A percentile compares a stretch with the other conserved stretches of the same genome.
These are phyloP conservation scores for Megamerina dolium DNA, from an alignment of 2,888 invertebrate species.

Conservation along the genomic window DNA sequence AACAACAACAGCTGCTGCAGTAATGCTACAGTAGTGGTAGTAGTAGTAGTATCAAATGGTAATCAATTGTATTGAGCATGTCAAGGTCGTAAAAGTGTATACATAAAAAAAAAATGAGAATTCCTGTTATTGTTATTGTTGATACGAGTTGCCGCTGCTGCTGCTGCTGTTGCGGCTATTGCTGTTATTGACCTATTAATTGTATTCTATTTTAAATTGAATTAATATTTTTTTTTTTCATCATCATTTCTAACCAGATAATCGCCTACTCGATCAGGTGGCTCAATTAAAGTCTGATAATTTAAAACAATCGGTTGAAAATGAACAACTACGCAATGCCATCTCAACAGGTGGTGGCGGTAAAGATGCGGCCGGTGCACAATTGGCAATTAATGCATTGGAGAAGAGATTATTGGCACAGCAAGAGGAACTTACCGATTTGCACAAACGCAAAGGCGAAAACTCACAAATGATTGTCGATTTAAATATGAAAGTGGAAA, in stretches of 20 bases:
- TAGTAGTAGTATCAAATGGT: too few species aligned
- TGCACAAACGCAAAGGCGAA: conserved; percentile 85
- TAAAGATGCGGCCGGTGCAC: conserved; percentile 50
- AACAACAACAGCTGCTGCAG: not conserved
- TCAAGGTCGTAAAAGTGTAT: not conserved
- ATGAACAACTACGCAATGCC: conserved; percentile 70
- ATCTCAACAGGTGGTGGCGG: conserved; percentile 48
- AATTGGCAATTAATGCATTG: conserved; percentile 59
- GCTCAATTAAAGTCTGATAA: conserved; percentile 77
- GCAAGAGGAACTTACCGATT: conserved; percentile 87
- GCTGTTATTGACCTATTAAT: not conserved
- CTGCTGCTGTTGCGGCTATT: not conserved
- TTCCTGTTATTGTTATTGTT: too few species aligned
- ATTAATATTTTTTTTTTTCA: conserved; percentile 29
- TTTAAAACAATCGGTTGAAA: conserved; percentile 75
- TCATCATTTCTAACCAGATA: too few species aligned
- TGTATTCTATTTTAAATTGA: not conserved
- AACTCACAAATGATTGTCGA: conserved; percentile 91
- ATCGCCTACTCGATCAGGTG: conserved; percentile 76
- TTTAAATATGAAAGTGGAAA: conserved; percentile 76
- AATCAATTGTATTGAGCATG: too few species aligned
- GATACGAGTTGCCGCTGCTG: too few species aligned
- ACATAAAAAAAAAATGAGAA: not conserved
- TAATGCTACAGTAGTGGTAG: too few species aligned
- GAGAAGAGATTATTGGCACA: conserved; percentile 81